A percentile compares a stretch with the other conserved stretches of the same genome.
Conservation (phyloP, 1,140 invertebrate species). For the Campoletis sonorensis region DNA sequence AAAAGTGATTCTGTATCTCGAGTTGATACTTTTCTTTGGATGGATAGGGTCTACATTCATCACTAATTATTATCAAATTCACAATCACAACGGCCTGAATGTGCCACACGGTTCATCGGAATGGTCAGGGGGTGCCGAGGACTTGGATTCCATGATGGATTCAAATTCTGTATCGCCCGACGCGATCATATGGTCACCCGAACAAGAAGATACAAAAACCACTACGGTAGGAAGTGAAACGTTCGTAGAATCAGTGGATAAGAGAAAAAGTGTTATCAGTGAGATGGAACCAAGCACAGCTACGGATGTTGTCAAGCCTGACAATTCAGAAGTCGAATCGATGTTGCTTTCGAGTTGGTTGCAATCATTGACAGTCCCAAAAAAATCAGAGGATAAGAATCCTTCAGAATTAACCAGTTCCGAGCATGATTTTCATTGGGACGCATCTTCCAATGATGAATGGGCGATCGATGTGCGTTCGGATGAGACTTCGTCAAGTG, state of each 20-base stretch:
- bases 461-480: too few relatives aligned
- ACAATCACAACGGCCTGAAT: not conserved
- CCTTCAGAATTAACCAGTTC: too few relatives aligned
- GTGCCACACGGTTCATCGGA: too few relatives aligned
- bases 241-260: not conserved
- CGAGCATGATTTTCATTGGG: too few relatives aligned
- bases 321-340: not conserved
- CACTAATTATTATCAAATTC: not conserved
- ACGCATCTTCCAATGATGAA: too few relatives aligned
- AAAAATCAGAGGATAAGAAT: too few relatives aligned
- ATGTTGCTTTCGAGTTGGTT: not conserved
- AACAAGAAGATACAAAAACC: not conserved
- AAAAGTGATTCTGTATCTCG: conserved; percentile 52
- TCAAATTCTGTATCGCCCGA: not conserved
- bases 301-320: not conserved
- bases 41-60: conserved; percentile 41
- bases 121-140: too few relatives aligned
- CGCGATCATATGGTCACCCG: not conserved
- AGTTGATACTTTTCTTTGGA: conserved; percentile 45
- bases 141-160: too few relatives aligned
- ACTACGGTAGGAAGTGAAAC: not conserved
- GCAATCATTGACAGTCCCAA: not conserved
- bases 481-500: too few relatives aligned
- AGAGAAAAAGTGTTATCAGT: not conserved
- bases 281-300: not conserved